phyloP scores from a whole-genome alignment of 2,888 invertebrate species.

The Melieria picta region DNA sequence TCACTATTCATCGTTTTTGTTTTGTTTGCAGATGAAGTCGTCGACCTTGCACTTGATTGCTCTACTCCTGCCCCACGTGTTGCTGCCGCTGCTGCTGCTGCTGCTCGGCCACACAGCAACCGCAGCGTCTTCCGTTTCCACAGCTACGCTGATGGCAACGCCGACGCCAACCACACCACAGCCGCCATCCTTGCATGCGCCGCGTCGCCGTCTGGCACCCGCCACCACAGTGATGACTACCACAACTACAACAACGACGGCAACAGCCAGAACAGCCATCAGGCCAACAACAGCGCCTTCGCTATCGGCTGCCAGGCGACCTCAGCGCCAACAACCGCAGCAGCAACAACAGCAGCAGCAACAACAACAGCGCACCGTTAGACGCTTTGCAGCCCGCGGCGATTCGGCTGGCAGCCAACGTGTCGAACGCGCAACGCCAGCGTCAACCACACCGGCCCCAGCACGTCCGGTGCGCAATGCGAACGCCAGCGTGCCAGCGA shows the following conservation, averaged over 20 bases:
- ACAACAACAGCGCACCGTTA: neutral
- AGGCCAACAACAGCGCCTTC: conserved; percentile 46
- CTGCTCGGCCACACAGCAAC: conserved; percentile 35
- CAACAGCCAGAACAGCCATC: conserved; percentile 42
- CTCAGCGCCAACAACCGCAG: conserved; percentile 40
- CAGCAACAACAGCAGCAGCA: conserved; percentile 41
- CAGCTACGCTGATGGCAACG: conserved; percentile 57
- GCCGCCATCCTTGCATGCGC: conserved; percentile 66
- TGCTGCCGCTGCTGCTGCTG: conserved; percentile 42
- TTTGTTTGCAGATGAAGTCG: conserved; percentile 59
- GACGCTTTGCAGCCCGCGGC: neutral
- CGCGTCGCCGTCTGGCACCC: conserved; percentile 49
- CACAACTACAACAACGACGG: conserved; percentile 45
- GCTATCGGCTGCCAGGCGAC: neutral
- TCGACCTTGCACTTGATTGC: conserved; percentile 65
- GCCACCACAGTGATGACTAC: conserved; percentile 58
- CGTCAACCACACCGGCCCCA: conserved; percentile 40
- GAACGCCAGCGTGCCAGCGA: conserved; percentile 36
- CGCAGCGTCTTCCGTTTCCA: conserved; percentile 34
- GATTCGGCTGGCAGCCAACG: neutral
- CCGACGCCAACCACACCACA: conserved; percentile 56
- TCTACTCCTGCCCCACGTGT: conserved; percentile 55
- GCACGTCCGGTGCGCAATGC: conserved; percentile 41
- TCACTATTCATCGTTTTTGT: conserved; percentile 16
- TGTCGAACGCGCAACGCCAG: conserved; percentile 15